These are phyloP conservation scores for Anser cygnoides DNA, from an alignment of 2,113 vertebrate genomes.

Conservation along the genomic window DNA sequence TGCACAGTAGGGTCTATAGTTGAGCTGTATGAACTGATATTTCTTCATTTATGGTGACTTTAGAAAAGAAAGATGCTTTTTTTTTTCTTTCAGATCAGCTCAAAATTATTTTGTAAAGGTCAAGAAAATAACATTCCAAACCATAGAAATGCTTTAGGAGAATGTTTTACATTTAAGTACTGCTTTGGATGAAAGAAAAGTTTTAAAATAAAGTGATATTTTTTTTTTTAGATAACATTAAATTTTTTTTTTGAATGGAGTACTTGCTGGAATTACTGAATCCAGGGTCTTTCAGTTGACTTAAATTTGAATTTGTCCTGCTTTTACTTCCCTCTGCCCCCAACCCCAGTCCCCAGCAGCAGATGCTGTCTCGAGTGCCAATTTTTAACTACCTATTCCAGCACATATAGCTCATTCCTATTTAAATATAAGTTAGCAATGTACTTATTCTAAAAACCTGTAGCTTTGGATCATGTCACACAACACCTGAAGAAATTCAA, in stretches of 20 bases:
- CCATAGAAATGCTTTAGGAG: background rate
- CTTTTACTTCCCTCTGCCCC: too few species aligned
- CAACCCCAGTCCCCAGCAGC: background rate
- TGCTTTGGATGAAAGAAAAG: background rate
- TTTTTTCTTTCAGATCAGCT: background rate
- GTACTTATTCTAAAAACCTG: background rate
- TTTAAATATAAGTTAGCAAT: background rate
- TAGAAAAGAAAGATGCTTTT: background rate
- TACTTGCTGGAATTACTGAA: background rate
- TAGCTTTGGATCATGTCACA: background rate
- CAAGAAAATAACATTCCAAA: background rate
- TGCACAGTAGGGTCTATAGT: background rate
- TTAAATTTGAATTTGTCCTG: background rate
- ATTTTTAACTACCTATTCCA: background rate
- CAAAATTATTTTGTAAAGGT: background rate
- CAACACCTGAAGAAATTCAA: background rate
- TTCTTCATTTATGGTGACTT: conserved; percentile 23
- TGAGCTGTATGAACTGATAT: conserved; percentile 3
- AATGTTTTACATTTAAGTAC: background rate
- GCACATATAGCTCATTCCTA: background rate
- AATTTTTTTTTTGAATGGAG: background rate
- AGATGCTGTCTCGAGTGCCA: background rate
- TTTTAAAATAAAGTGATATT: background rate
- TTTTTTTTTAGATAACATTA: background rate
- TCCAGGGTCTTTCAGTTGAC: background rate